Evolutionary conservation across 2,797 vertebrate species (phyloP).

Genomic region (Lepus townsendii): DNA sequence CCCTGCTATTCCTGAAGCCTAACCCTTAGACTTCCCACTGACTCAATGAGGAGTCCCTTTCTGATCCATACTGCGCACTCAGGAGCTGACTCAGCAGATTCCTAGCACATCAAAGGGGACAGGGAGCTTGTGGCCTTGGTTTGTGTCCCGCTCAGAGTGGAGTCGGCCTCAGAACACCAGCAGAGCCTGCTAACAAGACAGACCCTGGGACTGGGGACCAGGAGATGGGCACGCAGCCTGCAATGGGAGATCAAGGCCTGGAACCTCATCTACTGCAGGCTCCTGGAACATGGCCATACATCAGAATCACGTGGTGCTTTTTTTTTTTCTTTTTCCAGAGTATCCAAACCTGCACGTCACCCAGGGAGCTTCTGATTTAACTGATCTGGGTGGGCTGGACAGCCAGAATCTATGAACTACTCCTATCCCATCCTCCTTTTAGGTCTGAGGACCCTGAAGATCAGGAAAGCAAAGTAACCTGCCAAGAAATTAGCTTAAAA

Average conservation of each 20-base stretch:
- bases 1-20: not conserved
- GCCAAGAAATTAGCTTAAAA: not conserved
- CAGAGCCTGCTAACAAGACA: not conserved
- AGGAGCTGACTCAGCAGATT: not conserved
- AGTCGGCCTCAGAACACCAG: not conserved
- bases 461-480: not conserved
- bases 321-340: not conserved
- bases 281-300: not conserved
- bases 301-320: not conserved
- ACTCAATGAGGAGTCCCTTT: not conserved
- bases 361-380: not conserved
- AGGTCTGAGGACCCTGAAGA: not conserved
- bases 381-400: not conserved
- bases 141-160: not conserved
- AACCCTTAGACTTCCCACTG: not conserved
- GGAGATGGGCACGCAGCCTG: not conserved
- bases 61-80: constrained; percentile 24
- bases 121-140: not conserved
- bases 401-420: not conserved
- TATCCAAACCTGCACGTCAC: not conserved
- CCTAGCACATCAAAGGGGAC: constrained; percentile 34
- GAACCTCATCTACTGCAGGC: not conserved
- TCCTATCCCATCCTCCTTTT: not conserved
- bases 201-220: not conserved
- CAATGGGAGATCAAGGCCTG: not conserved